These are phyloP conservation scores for Sminthurinus aureus DNA, from an alignment of 2,888 invertebrate species.

Conservation along the genomic window DNA sequence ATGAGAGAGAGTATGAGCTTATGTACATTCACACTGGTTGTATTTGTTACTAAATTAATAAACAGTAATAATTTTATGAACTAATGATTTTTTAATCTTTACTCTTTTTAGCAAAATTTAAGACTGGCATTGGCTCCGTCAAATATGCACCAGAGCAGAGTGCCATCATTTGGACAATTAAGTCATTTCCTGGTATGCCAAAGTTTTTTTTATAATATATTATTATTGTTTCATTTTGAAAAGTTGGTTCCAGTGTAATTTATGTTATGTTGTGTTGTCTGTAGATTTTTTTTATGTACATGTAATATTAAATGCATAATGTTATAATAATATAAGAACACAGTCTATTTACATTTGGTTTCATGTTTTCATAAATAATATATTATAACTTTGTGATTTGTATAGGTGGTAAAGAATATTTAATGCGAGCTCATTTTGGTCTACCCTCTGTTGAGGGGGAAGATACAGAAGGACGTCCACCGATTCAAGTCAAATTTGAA, in stretches of 20 bases:
- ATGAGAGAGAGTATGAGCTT: too few species aligned
- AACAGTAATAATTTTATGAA: too few species aligned
- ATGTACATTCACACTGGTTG: too few species aligned
- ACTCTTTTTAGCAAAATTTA: slow-evolving; percentile 77
- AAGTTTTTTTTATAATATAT: background rate
- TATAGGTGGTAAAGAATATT: slow-evolving; percentile 88
- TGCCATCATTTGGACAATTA: slow-evolving; percentile 96
- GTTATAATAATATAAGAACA: too few species aligned
- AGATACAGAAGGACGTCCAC: slow-evolving; percentile 94
- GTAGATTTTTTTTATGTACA: too few species aligned
- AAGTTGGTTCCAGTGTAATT: background rate
- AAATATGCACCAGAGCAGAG: slow-evolving; percentile 97
- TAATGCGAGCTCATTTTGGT: slow-evolving; percentile 98
- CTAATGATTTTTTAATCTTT: too few species aligned
- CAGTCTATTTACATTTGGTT: too few species aligned
- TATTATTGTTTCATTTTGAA: background rate
- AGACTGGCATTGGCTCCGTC: slow-evolving; percentile 95
- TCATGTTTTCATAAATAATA: too few species aligned
- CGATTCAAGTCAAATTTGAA: slow-evolving; percentile 98
- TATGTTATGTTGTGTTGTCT: too few species aligned
- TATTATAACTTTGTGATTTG: background rate
- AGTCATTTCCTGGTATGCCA: slow-evolving; percentile 81
- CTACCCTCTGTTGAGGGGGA: slow-evolving; percentile 95
- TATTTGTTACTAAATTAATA: too few species aligned
- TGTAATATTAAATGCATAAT: too few species aligned